Evolutionary conservation across 2,888 invertebrate species (phyloP), one percentile per base, ranked within the genome.

Genomic region (Leptura quadrifasciata): DNA sequence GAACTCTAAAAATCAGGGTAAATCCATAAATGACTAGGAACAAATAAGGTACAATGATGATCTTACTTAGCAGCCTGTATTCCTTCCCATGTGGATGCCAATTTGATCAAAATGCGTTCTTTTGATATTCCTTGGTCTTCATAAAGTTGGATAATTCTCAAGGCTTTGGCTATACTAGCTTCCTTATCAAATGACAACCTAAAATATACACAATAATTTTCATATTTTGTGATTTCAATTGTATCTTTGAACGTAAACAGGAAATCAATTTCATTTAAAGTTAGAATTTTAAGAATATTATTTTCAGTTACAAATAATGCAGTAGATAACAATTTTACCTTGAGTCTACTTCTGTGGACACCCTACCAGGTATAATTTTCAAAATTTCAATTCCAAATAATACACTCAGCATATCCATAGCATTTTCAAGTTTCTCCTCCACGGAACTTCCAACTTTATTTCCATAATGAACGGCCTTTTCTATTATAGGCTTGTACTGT

Each of bases 11-110:
- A 91, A 72, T 31, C 1, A 55, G 8, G 15, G 15, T 55, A 55
- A 6, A 18, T 5, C 1, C 55, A 55, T 55, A 18, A 55, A 55
- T 17, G 35, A 67, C 18, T 27, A 67, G 39, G 39, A 15, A 39
- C 15, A 47, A 47, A 47, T 47, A 1, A 47, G 2, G n/a, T 6
- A n/a, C n/a, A 52, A 35, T 72, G 10, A 20, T 63, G 24, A 75
- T 84, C 91, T 90, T 91, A 97, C 97, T 93, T 96, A 21, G 98
- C 99, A 39, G 99, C 99, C 91, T 98, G 96, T 80, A 99, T 98
- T 31, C 99, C 99, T 91, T 99, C 99, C 99, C 99, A 99, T 0
- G 99, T 99, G 0, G 98, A 97, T 0, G 98, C 98, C 81, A 99
- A 91, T 90, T 99, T 99, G 81, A 99, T 99, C 20, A 99, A 92